Base-by-base conservation (phyloP, 2,888 invertebrate genomes). In the Drosophila incognita region DNA sequence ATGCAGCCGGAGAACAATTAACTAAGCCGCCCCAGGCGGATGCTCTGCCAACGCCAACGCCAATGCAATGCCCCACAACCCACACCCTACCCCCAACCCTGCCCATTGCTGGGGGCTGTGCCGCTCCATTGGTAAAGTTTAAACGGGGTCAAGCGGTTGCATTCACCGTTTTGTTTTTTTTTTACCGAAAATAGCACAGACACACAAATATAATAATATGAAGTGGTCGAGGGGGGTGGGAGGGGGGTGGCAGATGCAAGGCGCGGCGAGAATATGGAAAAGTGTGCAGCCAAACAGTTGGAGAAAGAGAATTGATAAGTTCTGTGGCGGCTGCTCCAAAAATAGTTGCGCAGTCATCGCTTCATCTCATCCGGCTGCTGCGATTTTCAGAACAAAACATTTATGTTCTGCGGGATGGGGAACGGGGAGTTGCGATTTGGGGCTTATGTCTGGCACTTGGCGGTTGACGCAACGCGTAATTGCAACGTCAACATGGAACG, bases 91-190 rank as follows among this genome's bases (percentile, higher is more conserved):
- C 11, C 18, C 24, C 10, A n/a, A 35, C 2, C 49, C 10, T 4
- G 15, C 35, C 10, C n/a, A n/a, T 15, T 15, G 8, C 8, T 10
- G 8, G n/a, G n/a, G 24, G 40, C 33, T 40, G 36, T 40, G 27
- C 29, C 56, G 66, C 65, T 52, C 36, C 66, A 68, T 73, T 66
- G 73, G 67, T 56, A 60, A 73, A 74, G 89, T 89, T 87, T 86
- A 86, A 86, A 89, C 87, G 90, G 89, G 85, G 85, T 90, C 85
- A 90, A 89, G 84, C 85, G 85, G 76, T 89, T 90, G 84, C 89
- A 83, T 86, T 84, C 72, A 60, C 70, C 63, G 62, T 73, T 67
- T 52, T 15, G 46, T 49, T 38, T 49, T 51, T 46, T 79, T 67
- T 75, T 82, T 52, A 74, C 82, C 88, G 35, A 86, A 85, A 90